Base-by-base conservation (phyloP, 2,888 invertebrate species). In the Idaea dimidiata region DNA sequence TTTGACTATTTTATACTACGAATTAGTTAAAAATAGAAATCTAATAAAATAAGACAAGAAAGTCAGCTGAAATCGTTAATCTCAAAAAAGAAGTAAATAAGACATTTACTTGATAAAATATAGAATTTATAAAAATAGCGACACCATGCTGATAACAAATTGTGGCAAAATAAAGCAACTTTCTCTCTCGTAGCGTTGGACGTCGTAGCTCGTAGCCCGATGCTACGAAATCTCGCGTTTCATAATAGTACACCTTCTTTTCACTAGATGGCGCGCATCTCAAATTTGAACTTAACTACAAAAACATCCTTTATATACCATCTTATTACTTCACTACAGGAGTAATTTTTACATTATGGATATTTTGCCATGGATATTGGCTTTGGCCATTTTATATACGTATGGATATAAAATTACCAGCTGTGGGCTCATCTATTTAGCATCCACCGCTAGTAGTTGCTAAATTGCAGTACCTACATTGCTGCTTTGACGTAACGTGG, bases 241-340 rank as follows among this genome's bases (percentile, higher is more conserved):
- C 18, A 1, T 17, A 17, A 4, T 16, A 62, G 62, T 66, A 62
- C 57, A 0, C 17, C 7, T 56, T 17, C 17, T 31, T 14, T 31
- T 16, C 60, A 62, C 33, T 66, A 66, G 66, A 62, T 66, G 66
- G 59, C 66, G 63, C 62, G 58, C 6, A 58, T 31, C 17, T 16
- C 10, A 18, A 18, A 56, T 18, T 43, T 43, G 8, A 2, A 43
- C 43, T 6, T 6, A 10, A 10, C 33, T 10, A 33, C 33, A 33
- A 7, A 33, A 5, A 33, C 8, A 7, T 33, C 1, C 33, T 33
- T 10, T 33, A 33, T 3, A 3, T 43, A 10, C 43, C 43, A n/a
- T n/a, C n/a, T n/a, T 43, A 43, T 43, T 43, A 7, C 43, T 43
- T 8, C 3, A 1, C 43, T 43, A 14, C 10, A 14, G 10, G 43